phyloP scores from a whole-genome alignment of 2,113 vertebrate genomes.

The Pagrus major region DNA sequence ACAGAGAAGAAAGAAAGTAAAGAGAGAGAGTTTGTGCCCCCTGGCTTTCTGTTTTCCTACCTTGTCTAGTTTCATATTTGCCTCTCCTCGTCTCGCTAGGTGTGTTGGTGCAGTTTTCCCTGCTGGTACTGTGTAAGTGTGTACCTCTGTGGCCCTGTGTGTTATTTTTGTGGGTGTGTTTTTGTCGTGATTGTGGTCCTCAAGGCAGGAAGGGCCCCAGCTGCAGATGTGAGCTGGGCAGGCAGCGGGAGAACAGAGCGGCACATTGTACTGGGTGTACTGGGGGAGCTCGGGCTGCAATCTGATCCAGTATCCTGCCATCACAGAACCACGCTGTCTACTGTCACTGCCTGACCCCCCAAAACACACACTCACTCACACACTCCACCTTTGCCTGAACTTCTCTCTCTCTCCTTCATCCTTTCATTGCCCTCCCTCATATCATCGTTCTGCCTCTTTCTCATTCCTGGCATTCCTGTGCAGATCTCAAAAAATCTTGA shows the following conservation, averaged over 20 bases:
- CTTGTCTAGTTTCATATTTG: slow-evolving; percentile 61
- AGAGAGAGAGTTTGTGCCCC: slow-evolving; percentile 43
- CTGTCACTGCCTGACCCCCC: slow-evolving; percentile 64
- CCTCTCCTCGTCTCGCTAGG: slow-evolving; percentile 35
- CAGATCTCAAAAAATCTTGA: slow-evolving; percentile 21
- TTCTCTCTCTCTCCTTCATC: slow-evolving; percentile 15
- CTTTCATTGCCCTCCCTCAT: slow-evolving; percentile 14
- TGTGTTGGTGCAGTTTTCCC: neutral
- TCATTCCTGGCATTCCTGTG: slow-evolving; percentile 58
- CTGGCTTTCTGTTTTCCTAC: slow-evolving; percentile 56
- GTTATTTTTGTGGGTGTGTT: slow-evolving; percentile 75
- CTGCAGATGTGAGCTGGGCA: slow-evolving; percentile 68
- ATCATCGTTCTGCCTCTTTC: slow-evolving; percentile 9
- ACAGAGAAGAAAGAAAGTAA: slow-evolving; percentile 15
- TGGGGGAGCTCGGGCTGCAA: slow-evolving; percentile 71
- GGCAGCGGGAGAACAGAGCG: slow-evolving; percentile 75
- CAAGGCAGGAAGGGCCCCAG: slow-evolving; percentile 74
- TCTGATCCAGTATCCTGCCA: slow-evolving; percentile 77
- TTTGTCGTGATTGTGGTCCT: slow-evolving; percentile 75
- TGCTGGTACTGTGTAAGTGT: slow-evolving; percentile 15
- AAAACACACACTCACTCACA: slow-evolving; percentile 29
- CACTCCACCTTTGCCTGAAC: slow-evolving; percentile 34
- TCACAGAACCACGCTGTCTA: slow-evolving; percentile 74
- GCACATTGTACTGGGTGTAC: slow-evolving; percentile 77
- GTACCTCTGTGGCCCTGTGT: slow-evolving; percentile 38